phyloP scores from a whole-genome alignment of 1,140 invertebrate genomes.

The Ostrea edulis region DNA sequence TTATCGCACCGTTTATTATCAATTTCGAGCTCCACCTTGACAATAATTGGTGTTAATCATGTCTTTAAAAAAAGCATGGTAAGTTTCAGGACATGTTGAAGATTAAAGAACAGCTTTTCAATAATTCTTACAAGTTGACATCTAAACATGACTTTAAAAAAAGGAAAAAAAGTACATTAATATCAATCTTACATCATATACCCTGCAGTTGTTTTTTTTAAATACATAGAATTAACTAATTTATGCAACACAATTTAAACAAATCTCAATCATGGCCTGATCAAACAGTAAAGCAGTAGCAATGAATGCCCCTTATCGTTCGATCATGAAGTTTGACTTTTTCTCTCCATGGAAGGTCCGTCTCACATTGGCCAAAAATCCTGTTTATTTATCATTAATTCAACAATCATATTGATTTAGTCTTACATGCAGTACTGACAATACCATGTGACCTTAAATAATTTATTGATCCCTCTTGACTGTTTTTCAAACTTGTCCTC shows the following conservation, averaged over 20 bases:
- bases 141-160: background rate
- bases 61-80: background rate
- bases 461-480: constrained; percentile 11
- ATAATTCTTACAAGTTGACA: background rate
- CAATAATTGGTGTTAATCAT: background rate
- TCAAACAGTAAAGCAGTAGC: background rate
- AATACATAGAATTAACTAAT: background rate
- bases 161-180: background rate
- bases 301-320: background rate
- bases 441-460: constrained; percentile 26
- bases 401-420: constrained; percentile 33
- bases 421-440: background rate
- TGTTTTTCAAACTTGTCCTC: constrained; percentile 27
- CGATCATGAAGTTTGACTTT: background rate
- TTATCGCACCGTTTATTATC: constrained; percentile 19
- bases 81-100: background rate
- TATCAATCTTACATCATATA: background rate
- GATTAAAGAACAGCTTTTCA: background rate
- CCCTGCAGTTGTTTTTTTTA: background rate
- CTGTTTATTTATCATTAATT: constrained; percentile 38
- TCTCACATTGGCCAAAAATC: background rate
- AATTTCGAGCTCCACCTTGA: constrained; percentile 33
- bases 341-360: background rate
- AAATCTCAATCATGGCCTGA: background rate
- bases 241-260: background rate